These are phyloP conservation scores for Pseudopodoces humilis DNA, from an alignment of 2,113 vertebrate species.

Conservation along the genomic window DNA sequence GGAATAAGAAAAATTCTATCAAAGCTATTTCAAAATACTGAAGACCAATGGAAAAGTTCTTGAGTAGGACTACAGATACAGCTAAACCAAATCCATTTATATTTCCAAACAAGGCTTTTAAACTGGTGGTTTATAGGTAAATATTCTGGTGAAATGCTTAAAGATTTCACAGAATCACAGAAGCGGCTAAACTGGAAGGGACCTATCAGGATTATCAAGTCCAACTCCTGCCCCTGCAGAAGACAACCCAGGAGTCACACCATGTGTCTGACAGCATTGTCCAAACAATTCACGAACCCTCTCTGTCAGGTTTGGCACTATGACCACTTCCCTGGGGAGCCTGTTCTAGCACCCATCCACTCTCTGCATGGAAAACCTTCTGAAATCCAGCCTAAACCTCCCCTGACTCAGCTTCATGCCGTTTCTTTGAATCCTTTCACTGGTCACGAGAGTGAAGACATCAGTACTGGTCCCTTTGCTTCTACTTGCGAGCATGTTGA, in stretches of 20 bases:
- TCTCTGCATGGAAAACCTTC: background rate
- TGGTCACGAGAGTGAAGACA: background rate
- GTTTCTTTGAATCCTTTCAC: background rate
- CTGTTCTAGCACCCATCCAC: background rate
- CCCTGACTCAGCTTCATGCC: background rate
- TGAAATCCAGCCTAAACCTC: background rate
- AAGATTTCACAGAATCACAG: background rate
- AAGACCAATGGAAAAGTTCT: background rate
- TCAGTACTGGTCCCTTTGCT: background rate
- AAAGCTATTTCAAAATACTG: background rate
- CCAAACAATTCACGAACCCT: background rate
- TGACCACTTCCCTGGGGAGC: background rate
- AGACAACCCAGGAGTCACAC: background rate
- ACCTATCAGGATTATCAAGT: background rate
- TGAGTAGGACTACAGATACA: background rate
- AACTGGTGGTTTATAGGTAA: background rate
- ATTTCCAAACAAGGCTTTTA: background rate
- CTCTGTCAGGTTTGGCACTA: background rate
- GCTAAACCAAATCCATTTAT: background rate
- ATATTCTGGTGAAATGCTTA: background rate
- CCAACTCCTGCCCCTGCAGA: background rate
- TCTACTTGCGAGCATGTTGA: background rate
- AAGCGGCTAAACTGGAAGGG: background rate
- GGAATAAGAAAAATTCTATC: background rate
- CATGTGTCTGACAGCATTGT: background rate